These are phyloP conservation scores for Passer domesticus DNA, from an alignment of 2,113 vertebrate species.

Conservation along the genomic window DNA sequence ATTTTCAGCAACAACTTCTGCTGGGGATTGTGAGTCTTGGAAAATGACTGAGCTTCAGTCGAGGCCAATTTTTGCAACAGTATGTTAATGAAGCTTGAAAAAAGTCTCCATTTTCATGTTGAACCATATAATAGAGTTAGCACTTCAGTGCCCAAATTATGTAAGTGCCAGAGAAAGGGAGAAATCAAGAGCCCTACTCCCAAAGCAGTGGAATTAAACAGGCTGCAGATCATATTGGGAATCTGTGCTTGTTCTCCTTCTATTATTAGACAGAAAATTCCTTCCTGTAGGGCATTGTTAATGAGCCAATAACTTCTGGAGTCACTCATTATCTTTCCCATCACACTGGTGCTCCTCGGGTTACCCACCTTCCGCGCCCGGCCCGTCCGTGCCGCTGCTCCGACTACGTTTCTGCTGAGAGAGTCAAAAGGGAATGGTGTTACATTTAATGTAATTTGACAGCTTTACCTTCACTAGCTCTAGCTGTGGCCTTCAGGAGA, in stretches of 20 bases:
- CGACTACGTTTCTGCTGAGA: neutral
- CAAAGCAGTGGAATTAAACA: slow-evolving; percentile 50
- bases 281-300: slow-evolving; percentile 46
- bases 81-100: slow-evolving; percentile 50
- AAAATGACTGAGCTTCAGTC: slow-evolving; percentile 38
- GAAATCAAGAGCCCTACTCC: slow-evolving; percentile 40
- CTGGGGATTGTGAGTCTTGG: neutral
- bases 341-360: neutral
- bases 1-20: neutral
- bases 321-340: neutral
- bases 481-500: neutral
- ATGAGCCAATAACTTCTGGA: slow-evolving; percentile 34
- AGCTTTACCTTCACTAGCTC: neutral
- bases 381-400: neutral
- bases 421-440: neutral
- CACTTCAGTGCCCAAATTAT: slow-evolving; percentile 62
- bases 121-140: slow-evolving; percentile 56
- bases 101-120: slow-evolving; percentile 37
- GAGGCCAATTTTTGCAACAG: slow-evolving; percentile 36
- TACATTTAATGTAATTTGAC: neutral
- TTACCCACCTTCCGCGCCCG: neutral
- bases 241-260: slow-evolving; percentile 19
- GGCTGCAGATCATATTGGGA: slow-evolving; percentile 34
- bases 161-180: slow-evolving; percentile 45
- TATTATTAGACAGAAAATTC: slow-evolving; percentile 38